A percentile compares a stretch with the other conserved stretches of the same genome.
These are phyloP conservation scores for Lordiphosa mommai DNA, from an alignment of 1,140 invertebrate species.

Conservation along the genomic window DNA sequence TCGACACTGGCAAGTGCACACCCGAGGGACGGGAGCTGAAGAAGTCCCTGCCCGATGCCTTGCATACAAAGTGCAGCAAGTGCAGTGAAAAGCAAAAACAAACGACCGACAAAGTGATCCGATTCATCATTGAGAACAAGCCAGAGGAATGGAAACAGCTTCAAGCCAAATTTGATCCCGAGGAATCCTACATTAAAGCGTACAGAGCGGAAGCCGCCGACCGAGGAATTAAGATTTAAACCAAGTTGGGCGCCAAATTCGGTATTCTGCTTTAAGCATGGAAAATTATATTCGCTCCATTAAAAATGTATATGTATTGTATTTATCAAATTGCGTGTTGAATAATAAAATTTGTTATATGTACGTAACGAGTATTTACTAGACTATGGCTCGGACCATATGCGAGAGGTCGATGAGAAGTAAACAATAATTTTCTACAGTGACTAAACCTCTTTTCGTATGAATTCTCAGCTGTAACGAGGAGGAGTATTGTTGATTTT, in stretches of 20 bases:
- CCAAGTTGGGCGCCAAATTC: not conserved
- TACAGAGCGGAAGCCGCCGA: constrained; percentile 81
- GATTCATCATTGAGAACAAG: constrained; percentile 82
- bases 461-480: too few relatives aligned
- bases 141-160: constrained; percentile 82
- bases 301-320: constrained; percentile 5
- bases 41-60: constrained; percentile 84
- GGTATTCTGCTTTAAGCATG: constrained; percentile 1
- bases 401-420: not conserved
- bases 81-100: constrained; percentile 83
- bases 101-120: constrained; percentile 81
- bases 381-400: not conserved
- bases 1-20: constrained; percentile 85
- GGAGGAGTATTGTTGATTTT: too few relatives aligned
- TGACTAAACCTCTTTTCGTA: too few relatives aligned
- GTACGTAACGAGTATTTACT: not conserved
- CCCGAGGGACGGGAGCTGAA: constrained; percentile 86
- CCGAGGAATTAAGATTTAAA: constrained; percentile 67
- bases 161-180: constrained; percentile 83
- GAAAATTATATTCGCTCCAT: constrained; percentile 2
- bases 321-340: constrained; percentile 6
- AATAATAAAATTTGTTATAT: constrained; percentile 9
- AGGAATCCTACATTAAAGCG: constrained; percentile 81
- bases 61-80: constrained; percentile 83
- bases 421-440: too few relatives aligned